Evolutionary conservation across 2,113 vertebrate genomes (phyloP).

Genomic region (Ellobius talpinus): DNA sequence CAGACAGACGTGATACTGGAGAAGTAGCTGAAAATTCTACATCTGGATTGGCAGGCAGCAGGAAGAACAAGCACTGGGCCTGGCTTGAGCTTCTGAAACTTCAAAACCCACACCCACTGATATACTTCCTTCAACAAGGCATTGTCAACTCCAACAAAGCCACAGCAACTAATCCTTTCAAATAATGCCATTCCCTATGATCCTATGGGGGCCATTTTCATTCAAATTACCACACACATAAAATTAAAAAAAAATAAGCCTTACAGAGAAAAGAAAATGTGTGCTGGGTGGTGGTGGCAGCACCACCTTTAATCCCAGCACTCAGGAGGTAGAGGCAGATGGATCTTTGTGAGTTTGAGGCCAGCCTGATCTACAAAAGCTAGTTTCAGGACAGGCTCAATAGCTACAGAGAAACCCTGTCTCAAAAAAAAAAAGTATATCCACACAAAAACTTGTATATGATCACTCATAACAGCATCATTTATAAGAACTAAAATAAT

Average conservation of each 20-base stretch:
- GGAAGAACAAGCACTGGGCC: background rate
- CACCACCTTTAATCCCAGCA: too few species aligned
- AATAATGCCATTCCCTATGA: background rate
- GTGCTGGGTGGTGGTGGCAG: too few species aligned
- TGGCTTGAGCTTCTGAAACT: background rate
- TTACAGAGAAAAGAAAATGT: background rate
- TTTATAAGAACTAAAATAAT: slow-evolving; percentile 19
- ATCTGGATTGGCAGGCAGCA: background rate
- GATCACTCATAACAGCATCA: background rate
- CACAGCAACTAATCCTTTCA: background rate
- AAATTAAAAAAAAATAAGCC: background rate
- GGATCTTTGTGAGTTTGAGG: too few species aligned
- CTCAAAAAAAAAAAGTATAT: background rate
- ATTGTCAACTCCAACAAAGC: background rate
- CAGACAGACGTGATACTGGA: background rate
- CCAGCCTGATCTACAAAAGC: too few species aligned
- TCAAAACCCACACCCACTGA: background rate
- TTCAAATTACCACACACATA: background rate
- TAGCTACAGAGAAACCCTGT: too few species aligned
- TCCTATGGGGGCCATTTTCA: background rate
- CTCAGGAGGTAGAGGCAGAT: too few species aligned
- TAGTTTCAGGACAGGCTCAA: too few species aligned
- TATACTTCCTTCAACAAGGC: background rate
- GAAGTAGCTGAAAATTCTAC: background rate
- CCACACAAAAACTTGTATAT: background rate